Conservation (phyloP, 1,140 invertebrate genomes). For the Ylistrum balloti region DNA sequence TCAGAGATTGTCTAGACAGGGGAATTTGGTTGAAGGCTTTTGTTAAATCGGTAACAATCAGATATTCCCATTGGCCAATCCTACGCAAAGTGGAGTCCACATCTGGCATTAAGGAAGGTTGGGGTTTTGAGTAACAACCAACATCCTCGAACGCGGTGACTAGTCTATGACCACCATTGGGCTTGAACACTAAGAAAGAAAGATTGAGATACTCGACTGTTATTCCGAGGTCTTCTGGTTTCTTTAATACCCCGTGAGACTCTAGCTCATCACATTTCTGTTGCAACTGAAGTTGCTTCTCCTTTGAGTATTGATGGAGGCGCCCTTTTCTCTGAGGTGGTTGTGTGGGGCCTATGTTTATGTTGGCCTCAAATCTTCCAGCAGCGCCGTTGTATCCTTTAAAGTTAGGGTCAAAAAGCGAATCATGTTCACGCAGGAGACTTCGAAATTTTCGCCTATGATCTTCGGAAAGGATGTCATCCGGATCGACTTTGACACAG, state of each 20-base stretch:
- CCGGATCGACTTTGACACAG: not conserved
- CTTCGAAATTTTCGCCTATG: not conserved
- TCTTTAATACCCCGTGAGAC: conserved; percentile 46
- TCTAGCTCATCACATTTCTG: conserved; percentile 62
- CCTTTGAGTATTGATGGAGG: conserved; percentile 58
- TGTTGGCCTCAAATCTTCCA: conserved; percentile 55
- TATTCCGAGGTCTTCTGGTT: conserved; percentile 58
- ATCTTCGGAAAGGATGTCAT: not conserved
- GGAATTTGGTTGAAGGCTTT: conserved; percentile 60
- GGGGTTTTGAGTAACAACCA: conserved; percentile 51
- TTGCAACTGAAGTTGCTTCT: conserved; percentile 52
- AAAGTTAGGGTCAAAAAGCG: conserved; percentile 55
- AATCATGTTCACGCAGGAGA: not conserved
- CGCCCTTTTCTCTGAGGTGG: conserved; percentile 57
- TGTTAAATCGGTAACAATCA: conserved; percentile 56
- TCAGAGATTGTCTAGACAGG: conserved; percentile 49
- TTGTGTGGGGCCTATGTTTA: conserved; percentile 58
- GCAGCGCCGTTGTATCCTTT: conserved; percentile 59
- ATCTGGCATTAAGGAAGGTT: conserved; percentile 49
- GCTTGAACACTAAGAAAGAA: conserved; percentile 60
- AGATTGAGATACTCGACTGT: conserved; percentile 58
- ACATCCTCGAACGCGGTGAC: conserved; percentile 49
- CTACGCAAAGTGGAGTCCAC: conserved; percentile 41
- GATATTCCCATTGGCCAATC: conserved; percentile 58
- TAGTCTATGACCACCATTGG: conserved; percentile 37